These are phyloP conservation scores for Camponotus vicinus DNA, from an alignment of 1,140 invertebrate genomes.

Conservation along the genomic window DNA sequence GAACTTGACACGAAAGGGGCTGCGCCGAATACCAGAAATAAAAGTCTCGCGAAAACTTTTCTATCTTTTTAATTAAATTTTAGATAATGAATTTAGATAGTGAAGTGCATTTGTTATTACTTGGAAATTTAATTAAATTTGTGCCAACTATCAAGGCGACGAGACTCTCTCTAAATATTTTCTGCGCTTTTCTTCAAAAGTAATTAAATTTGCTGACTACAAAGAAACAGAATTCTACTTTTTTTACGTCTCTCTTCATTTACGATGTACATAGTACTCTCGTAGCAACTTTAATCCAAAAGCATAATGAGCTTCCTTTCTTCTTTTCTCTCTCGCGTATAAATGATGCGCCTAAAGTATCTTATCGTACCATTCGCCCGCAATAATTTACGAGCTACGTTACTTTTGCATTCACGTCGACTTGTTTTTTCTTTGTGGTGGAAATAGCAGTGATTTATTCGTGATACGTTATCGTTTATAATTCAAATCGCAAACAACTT, in stretches of 20 bases:
- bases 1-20: background rate
- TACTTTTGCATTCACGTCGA: background rate
- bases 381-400: conserved; percentile 34
- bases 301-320: conserved; percentile 13
- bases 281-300: background rate
- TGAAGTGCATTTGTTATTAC: background rate
- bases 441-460: conserved; percentile 19
- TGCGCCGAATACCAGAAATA: background rate
- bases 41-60: background rate
- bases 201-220: conserved; percentile 22
- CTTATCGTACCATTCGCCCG: background rate
- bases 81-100: background rate
- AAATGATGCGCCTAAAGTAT: conserved; percentile 20
- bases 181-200: background rate
- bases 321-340: background rate
- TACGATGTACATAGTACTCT: background rate
- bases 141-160: background rate
- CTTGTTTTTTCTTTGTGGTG: background rate
- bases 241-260: conserved; percentile 3
- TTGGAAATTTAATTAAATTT: conserved; percentile 15
- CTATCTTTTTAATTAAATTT: background rate
- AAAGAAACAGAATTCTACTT: background rate
- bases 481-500: background rate
- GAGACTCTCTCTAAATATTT: background rate
- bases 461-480: conserved; percentile 2